Conservation (phyloP, 2,113 vertebrate genomes). For the Scophthalmus maximus region DNA sequence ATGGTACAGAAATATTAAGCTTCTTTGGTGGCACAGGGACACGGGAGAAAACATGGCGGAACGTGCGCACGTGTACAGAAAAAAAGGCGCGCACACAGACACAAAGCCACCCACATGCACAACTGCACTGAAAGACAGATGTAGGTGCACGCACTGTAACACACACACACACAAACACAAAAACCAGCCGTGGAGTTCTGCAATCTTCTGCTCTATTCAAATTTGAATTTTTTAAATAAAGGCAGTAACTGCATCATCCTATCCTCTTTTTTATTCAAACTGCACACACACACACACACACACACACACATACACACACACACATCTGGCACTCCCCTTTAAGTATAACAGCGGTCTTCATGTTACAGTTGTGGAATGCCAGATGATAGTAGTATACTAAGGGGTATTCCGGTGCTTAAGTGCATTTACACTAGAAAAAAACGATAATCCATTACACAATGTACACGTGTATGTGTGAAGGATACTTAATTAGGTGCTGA, state of each 20-base stretch:
- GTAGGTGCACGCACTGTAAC: background rate
- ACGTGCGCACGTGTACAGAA: conserved; percentile 13
- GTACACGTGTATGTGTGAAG: background rate
- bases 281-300: too few relatives aligned
- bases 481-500: background rate
- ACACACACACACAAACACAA: background rate
- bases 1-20: conserved; percentile 81
- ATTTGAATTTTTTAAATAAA: background rate
- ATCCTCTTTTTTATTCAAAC: background rate
- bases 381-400: conserved; percentile 26
- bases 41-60: conserved; percentile 52
- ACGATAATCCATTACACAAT: conserved; percentile 26
- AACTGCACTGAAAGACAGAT: conserved; percentile 13
- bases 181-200: background rate
- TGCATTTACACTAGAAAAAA: conserved; percentile 11
- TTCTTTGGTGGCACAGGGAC: conserved; percentile 75
- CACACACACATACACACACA: too few relatives aligned
- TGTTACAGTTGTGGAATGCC: conserved; percentile 28
- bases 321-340: too few relatives aligned
- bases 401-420: background rate
- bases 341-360: conserved; percentile 1
- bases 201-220: background rate
- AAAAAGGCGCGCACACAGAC: conserved; percentile 14
- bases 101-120: conserved; percentile 32
- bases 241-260: background rate